Conservation (phyloP, 2,888 invertebrate species). For the Plusia festucae region DNA sequence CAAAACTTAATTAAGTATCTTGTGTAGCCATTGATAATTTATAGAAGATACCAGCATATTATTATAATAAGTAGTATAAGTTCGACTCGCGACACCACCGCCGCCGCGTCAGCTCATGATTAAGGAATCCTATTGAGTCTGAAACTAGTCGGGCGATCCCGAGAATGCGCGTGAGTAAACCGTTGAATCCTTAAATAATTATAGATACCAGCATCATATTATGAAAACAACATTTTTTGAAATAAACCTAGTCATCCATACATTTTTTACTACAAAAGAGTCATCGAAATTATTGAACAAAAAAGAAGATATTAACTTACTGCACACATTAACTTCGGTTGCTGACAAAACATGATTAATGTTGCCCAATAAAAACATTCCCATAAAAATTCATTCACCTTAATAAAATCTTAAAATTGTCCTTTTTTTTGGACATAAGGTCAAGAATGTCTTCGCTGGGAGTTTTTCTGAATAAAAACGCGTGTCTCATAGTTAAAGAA, state of each 20-base stretch:
- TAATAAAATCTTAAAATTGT: slow-evolving; percentile 73
- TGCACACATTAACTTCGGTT: slow-evolving; percentile 58
- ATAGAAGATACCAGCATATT: background rate
- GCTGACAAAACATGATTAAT: slow-evolving; percentile 83
- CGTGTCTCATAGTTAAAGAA: slow-evolving; percentile 58
- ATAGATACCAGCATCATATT: background rate
- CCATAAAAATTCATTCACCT: slow-evolving; percentile 73
- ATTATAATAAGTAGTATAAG: no score
- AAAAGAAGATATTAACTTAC: slow-evolving; percentile 36
- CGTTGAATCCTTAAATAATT: no score
- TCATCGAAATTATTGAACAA: slow-evolving; percentile 12
- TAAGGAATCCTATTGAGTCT: no score
- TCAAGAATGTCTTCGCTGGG: slow-evolving; percentile 55
- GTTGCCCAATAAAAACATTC: slow-evolving; percentile 71
- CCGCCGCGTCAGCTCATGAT: no score
- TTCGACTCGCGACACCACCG: no score
- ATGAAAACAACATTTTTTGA: background rate
- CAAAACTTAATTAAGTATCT: no score
- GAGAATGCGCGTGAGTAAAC: no score
- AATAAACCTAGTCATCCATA: background rate
- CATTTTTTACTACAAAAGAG: slow-evolving; percentile 8
- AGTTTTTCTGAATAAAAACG: slow-evolving; percentile 56
- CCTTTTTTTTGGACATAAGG: slow-evolving; percentile 56
- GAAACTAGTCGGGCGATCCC: no score
- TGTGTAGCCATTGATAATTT: no score